These are phyloP conservation scores for Ceuthmochares aereus DNA, from an alignment of 2,113 vertebrate genomes.

Conservation along the genomic window DNA sequence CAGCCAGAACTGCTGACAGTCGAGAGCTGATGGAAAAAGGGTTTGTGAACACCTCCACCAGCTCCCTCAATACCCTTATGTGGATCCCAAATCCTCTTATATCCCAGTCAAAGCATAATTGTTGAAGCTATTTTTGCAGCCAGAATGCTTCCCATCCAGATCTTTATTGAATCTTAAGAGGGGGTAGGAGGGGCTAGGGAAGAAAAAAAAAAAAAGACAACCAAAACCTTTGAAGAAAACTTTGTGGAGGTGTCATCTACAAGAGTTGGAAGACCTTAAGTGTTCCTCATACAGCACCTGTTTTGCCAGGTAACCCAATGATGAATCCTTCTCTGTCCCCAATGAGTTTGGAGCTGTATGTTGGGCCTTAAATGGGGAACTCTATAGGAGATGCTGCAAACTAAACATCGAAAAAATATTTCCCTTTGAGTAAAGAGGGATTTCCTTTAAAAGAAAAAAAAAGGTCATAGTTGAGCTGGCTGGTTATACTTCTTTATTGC, in stretches of 20 bases:
- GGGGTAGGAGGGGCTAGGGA: no score
- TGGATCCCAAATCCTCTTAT: no score
- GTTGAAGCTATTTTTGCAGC: not conserved
- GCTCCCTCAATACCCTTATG: no score
- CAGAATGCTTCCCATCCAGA: not conserved
- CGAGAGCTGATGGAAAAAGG: no score
- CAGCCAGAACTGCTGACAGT: no score
- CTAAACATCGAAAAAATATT: not conserved
- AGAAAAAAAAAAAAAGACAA: no score
- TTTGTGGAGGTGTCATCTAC: not conserved
- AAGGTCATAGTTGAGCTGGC: not conserved
- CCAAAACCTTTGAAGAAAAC: not conserved
- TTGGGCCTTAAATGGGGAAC: not conserved
- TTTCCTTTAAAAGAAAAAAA: not conserved
- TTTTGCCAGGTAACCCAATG: not conserved
- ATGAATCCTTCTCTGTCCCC: not conserved
- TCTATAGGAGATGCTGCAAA: not conserved
- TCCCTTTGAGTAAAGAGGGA: not conserved
- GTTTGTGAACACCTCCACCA: no score
- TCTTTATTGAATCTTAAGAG: not conserved
- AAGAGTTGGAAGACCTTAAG: not conserved
- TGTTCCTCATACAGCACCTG: not conserved
- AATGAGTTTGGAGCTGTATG: not conserved
- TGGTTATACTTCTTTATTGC: not conserved
- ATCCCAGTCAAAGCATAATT: not conserved